Evolutionary conservation across 2,113 vertebrate genomes (phyloP), one percentile per base, ranked within the genome.

Genomic region (Callipepla squamata): DNA sequence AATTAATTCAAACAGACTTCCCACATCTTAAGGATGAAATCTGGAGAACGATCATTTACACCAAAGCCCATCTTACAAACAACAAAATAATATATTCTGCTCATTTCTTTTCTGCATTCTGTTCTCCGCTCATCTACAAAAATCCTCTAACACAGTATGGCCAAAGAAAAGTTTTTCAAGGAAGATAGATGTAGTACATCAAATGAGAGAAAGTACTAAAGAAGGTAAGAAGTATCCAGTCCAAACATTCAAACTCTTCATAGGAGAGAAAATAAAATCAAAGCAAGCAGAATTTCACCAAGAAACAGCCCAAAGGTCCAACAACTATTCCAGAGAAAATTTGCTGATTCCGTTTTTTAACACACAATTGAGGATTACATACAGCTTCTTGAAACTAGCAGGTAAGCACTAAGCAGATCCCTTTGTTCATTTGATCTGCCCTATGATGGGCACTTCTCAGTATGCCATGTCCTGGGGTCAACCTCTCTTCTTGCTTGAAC

Each of bases 1-100:
- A 90, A 79, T 87, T 89, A 69, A 92, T 93, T 48, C 69, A 59
- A 62, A 73, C 62, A 61, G 90, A 72, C 90, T 87, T 89, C 28
- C 65, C 68, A 80, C 42, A n/a, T 65, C 69, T 81, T 50, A 67
- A 84, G 50, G 81, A 87, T 68, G 55, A 93, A 82, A 92, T 80
- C n/a, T 75, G 62, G 34, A 83, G 80, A 80, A 32, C 32, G 55
- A 42, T 53, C 9, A 13, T 26, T 69, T 74, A 48, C 20, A 42
- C 6, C 13, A 13, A 85, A 68, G 59, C 30, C 17, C 16, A 23
- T 62, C 72, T 66, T 62, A 53, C 12, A 86, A 85, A 47, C 15
- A 53, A 17, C 51, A 53, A 26, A 53, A 53, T 23, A 78, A 44
- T 2, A 2, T 11, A 13, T 50, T 88, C 80, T 47, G 4, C 40